Evolutionary conservation across 1,140 invertebrate genomes (phyloP).

Genomic region (Anastatus disparis): DNA sequence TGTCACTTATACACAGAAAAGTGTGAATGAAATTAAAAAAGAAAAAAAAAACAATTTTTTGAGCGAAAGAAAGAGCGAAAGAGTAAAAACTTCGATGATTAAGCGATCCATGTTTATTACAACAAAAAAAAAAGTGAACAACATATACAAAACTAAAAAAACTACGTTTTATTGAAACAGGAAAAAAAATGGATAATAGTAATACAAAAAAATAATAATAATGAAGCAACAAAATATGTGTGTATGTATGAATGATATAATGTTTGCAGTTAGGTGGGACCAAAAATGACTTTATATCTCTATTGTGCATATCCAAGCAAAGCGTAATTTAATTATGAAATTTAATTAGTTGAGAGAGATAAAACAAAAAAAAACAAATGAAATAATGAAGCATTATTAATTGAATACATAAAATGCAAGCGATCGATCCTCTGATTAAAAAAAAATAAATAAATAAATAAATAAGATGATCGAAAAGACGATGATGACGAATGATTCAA

Average conservation of each 20-base stretch:
- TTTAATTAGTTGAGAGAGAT: conserved; percentile 64
- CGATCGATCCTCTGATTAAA: conserved; percentile 52
- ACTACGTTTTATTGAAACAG: conserved; percentile 24
- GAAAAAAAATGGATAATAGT: conserved; percentile 35
- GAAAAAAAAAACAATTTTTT: too few species aligned
- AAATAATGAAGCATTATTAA: conserved; percentile 63
- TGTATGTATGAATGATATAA: conserved; percentile 61
- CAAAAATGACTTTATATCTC: conserved; percentile 69
- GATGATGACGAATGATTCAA: conserved; percentile 62
- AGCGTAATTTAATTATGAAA: conserved; percentile 67
- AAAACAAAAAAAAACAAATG: too few species aligned
- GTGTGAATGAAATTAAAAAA: background rate
- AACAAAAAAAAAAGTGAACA: conserved; percentile 38
- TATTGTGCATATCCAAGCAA: conserved; percentile 68
- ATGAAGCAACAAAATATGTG: conserved; percentile 41
- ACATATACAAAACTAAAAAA: conserved; percentile 43
- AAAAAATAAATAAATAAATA: too few species aligned
- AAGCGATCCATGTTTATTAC: conserved; percentile 41
- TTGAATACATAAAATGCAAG: conserved; percentile 58
- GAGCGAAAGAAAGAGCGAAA: background rate
- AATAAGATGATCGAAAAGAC: conserved; percentile 55
- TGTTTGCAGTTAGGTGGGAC: conserved; percentile 69
- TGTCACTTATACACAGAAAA: conserved; percentile 32
- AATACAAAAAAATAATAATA: too few species aligned
- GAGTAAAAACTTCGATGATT: conserved; percentile 44